These are phyloP conservation scores for Rhagium mordax DNA, from an alignment of 2,888 invertebrate genomes.

Conservation along the genomic window DNA sequence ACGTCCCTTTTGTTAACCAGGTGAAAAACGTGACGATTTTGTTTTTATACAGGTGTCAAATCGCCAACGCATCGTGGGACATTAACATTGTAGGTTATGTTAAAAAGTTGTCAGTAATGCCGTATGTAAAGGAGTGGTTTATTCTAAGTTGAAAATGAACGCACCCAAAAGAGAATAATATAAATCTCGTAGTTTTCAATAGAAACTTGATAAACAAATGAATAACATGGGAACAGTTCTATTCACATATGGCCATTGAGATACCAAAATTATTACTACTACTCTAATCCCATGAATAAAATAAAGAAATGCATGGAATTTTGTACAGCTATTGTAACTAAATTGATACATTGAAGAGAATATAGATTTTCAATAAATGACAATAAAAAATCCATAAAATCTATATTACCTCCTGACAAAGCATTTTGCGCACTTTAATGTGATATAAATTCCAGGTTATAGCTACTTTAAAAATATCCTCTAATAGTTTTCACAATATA, in stretches of 20 bases:
- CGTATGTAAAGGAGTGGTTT: slow-evolving; percentile 27
- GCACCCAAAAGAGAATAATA: slow-evolving; percentile 34
- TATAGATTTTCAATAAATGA: slow-evolving; percentile 37
- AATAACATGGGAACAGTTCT: slow-evolving; percentile 24
- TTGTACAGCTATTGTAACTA: slow-evolving; percentile 16
- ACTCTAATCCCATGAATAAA: slow-evolving; percentile 12
- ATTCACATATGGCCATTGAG: slow-evolving; percentile 8
- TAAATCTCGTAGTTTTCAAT: slow-evolving; percentile 27
- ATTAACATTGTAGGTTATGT: slow-evolving; percentile 33
- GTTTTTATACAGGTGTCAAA: slow-evolving; percentile 42
- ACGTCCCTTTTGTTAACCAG: slow-evolving; percentile 1
- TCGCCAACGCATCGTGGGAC: slow-evolving; percentile 36
- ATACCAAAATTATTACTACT: slow-evolving; percentile 22
- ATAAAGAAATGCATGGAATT: neutral
- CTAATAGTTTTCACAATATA: slow-evolving; percentile 7
- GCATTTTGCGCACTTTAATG: slow-evolving; percentile 27
- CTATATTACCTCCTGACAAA: slow-evolving; percentile 34
- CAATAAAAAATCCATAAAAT: slow-evolving; percentile 35
- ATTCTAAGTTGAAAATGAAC: slow-evolving; percentile 31
- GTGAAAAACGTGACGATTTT: slow-evolving; percentile 42
- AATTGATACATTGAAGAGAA: slow-evolving; percentile 25
- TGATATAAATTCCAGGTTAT: slow-evolving; percentile 26
- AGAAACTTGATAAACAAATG: slow-evolving; percentile 31
- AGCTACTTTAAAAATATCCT: slow-evolving; percentile 21
- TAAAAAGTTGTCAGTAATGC: slow-evolving; percentile 35